Evolutionary conservation across 2,113 vertebrate genomes (phyloP), one percentile per base, ranked within the genome.

Genomic region (Petrocephalus microphthalmus): DNA sequence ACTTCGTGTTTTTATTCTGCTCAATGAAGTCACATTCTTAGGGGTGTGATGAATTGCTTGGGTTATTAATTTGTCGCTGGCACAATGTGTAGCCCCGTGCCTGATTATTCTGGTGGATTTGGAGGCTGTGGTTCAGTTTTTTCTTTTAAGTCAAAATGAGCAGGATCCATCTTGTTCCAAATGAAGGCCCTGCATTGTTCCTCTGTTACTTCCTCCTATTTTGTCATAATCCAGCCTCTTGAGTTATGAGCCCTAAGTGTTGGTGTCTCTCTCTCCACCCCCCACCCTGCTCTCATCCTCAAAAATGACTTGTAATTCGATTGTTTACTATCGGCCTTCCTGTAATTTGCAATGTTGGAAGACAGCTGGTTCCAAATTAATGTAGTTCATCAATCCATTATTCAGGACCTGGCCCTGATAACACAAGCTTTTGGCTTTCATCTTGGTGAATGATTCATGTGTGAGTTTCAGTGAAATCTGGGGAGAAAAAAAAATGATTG

Each of bases 261-360:
- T 20, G 7, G 54, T 4, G 11, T 64, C 29, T 42, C 25, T 57
- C 11, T 56, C 25, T 47, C 1, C 33, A 17, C 33, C 1, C 17
- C 25, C 47, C 22, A 5, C 20, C n/a, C 7, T 37, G 51, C 67
- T 20, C 53, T 81, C 7, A 29, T 10, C 19, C 57, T 53, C 78
- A 51, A 22, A 22, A 71, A 51, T 37, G 13, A 56, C 47, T 85
- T 67, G 52, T 51, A 67, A 60, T 51, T 29, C 20, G 22, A 84
- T 88, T 85, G 64, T 37, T 74, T 71, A 52, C 8, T 33, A 71
- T 71, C 20, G 47, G 42, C 42, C 7, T 64, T 71, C 45, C 29
- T 67, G 33, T 85, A 85, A 88, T 85, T 85, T 84, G 54, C 71
- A 22, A 11, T n/a, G 13, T 84, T 20, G 25, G 78, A 25, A 64